Percentiles rank a stretch among this genome's conserved stretches.
Conservation (phyloP, 2,113 vertebrate genomes). For the Proterorhinus semilunaris region DNA sequence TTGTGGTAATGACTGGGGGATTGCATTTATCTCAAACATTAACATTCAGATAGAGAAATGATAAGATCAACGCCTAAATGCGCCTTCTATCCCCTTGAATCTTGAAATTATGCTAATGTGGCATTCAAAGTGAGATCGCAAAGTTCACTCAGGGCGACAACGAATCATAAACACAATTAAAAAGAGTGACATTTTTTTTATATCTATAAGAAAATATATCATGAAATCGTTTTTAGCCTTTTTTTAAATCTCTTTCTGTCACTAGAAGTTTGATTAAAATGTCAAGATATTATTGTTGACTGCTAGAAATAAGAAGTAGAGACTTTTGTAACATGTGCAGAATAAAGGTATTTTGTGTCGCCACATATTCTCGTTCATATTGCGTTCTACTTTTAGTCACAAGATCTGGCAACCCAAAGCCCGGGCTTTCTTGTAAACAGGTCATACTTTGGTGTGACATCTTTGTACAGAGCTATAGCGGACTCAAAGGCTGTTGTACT, state of each 20-base stretch:
- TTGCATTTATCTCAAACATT: not conserved
- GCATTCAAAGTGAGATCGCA: not conserved
- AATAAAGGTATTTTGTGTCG: too few species aligned
- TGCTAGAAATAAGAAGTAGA: not conserved
- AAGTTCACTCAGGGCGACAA: not conserved
- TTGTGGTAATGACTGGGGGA: not conserved
- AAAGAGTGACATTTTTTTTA: too few species aligned
- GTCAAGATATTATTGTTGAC: too few species aligned
- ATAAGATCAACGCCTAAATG: not conserved
- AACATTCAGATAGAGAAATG: not conserved
- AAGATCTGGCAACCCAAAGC: too few species aligned
- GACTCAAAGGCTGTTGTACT: constrained; percentile 18
- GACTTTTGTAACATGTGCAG: too few species aligned
- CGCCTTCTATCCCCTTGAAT: not conserved
- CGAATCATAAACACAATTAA: not conserved
- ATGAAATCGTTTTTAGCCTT: too few species aligned
- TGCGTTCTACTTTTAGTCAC: too few species aligned
- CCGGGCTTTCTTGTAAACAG: not conserved
- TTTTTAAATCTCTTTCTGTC: too few species aligned
- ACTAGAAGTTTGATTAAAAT: too few species aligned
- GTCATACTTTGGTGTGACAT: not conserved
- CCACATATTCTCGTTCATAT: too few species aligned
- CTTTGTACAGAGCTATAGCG: not conserved
- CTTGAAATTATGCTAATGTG: not conserved
- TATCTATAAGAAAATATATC: too few species aligned